Conservation (phyloP, 1,140 invertebrate species). For the Tetramorium simillimum region DNA sequence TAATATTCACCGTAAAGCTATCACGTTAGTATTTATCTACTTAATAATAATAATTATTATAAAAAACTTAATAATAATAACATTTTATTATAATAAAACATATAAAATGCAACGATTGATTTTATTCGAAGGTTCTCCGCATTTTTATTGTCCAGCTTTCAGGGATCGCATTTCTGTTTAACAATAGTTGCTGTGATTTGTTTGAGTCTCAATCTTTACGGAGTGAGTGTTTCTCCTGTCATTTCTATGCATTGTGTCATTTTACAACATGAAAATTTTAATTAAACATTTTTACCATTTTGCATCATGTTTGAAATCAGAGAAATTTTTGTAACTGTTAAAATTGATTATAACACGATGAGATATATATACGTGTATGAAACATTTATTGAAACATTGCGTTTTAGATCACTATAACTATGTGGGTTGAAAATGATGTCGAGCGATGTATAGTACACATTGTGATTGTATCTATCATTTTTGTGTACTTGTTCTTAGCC, state of each 20-base stretch:
- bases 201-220: constrained; percentile 5
- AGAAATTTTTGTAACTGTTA: not conserved
- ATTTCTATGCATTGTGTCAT: not conserved
- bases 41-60: not conserved
- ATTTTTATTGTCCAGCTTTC: not conserved
- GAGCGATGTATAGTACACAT: not conserved
- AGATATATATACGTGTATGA: not conserved
- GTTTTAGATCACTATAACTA: not conserved
- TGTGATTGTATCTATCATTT: not conserved
- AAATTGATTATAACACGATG: not conserved
- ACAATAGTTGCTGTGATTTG: not conserved
- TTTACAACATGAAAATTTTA: too few relatives aligned
- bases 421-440: not conserved
- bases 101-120: not conserved
- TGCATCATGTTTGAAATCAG: too few relatives aligned
- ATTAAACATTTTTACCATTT: too few relatives aligned
- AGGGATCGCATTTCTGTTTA: not conserved
- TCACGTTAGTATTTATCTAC: not conserved
- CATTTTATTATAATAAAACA: not conserved
- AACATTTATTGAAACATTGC: not conserved
- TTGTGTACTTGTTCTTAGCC: not conserved
- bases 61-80: not conserved
- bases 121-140: not conserved
- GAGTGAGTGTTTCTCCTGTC: not conserved
- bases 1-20: constrained; percentile 3